Percentiles rank a stretch among this genome's conserved stretches.
Evolutionary conservation across 2,797 vertebrate genomes (phyloP).

Genomic region (Lepidocolaptes lacrymiger): DNA sequence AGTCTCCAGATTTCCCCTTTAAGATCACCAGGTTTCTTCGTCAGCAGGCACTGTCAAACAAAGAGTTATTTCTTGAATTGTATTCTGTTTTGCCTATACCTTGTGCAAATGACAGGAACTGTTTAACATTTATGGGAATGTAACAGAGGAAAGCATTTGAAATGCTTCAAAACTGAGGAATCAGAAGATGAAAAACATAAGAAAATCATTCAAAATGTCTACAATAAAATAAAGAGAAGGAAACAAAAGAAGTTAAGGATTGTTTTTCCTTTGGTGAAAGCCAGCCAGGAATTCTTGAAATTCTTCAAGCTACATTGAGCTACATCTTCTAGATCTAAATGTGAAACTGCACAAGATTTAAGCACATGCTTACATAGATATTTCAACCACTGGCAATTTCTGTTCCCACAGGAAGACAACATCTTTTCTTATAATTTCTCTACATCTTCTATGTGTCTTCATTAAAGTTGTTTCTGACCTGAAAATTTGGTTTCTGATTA

Average conservation of each 20-base stretch:
- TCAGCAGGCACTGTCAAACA: not conserved
- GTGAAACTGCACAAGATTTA: conserved; percentile 22
- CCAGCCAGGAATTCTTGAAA: conserved; percentile 23
- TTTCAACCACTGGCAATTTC: conserved; percentile 10
- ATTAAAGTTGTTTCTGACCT: not conserved
- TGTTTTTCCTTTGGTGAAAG: conserved; percentile 26
- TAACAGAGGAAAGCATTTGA: not conserved
- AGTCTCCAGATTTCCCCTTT: conserved; percentile 1
- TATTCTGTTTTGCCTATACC: not conserved
- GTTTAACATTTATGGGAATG: not conserved
- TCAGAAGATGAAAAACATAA: not conserved
- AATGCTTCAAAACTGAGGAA: conserved; percentile 21
- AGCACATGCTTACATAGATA: not conserved
- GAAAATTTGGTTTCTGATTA: not conserved
- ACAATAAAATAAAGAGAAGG: not conserved
- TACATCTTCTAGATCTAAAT: conserved; percentile 15
- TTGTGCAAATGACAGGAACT: not conserved
- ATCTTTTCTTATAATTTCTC: not conserved
- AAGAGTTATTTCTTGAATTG: not conserved
- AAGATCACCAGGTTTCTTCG: not conserved
- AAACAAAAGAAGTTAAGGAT: conserved; percentile 2
- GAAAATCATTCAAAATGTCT: conserved; percentile 7
- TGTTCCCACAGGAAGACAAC: not conserved
- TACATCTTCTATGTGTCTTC: not conserved
- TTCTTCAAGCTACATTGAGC: not conserved